phyloP scores from a whole-genome alignment of 2,113 vertebrate genomes.

The Indicator maculatus region DNA sequence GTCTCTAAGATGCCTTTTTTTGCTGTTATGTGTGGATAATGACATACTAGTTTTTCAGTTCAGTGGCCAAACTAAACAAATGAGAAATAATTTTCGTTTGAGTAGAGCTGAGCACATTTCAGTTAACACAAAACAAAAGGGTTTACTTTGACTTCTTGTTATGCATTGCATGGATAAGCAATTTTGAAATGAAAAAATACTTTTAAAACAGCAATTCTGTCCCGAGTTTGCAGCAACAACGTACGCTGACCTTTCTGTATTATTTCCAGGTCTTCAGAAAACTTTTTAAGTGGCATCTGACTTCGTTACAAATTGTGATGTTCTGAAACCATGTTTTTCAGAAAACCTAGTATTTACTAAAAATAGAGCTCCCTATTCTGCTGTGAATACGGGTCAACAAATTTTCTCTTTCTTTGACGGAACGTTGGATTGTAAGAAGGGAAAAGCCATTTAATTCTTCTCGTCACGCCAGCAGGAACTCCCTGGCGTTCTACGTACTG shows the following conservation, averaged over 20 bases:
- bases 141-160: background rate
- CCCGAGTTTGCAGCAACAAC: background rate
- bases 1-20: background rate
- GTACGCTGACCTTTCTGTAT: rapidly evolving
- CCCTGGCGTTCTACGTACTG: background rate
- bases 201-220: background rate
- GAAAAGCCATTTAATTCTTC: background rate
- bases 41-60: background rate
- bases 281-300: background rate
- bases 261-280: background rate
- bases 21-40: background rate
- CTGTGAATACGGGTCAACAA: background rate
- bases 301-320: background rate
- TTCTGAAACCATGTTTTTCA: background rate
- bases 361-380: background rate
- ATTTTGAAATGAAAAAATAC: background rate
- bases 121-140: background rate
- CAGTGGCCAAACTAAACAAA: constrained; percentile 17
- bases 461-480: background rate
- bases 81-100: constrained; percentile 16
- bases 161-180: background rate
- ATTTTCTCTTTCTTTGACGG: background rate
- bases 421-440: rapidly evolving
- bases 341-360: background rate
- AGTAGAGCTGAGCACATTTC: background rate